phyloP scores from a whole-genome alignment of 1,140 invertebrate genomes.

The Drosophila arawakana region DNA sequence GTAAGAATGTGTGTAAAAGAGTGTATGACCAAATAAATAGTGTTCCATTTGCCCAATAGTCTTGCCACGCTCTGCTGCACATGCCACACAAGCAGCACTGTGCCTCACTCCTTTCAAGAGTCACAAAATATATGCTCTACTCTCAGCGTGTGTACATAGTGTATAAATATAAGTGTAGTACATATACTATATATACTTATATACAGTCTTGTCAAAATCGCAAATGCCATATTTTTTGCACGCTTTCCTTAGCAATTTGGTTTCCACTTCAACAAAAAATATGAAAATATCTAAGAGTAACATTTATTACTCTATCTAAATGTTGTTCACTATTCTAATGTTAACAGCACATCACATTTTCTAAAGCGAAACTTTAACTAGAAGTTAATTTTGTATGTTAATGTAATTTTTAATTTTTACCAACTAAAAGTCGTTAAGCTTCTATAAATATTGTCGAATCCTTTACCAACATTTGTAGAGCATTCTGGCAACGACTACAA shows the following conservation, averaged over 20 bases:
- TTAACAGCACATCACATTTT: too few relatives aligned
- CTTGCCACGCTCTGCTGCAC: slow-evolving; percentile 72
- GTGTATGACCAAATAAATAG: slow-evolving; percentile 65
- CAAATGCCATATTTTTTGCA: slow-evolving; percentile 70
- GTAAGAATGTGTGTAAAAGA: background rate
- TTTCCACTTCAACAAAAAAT: slow-evolving; percentile 1
- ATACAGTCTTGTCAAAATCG: slow-evolving; percentile 55
- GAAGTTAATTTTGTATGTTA: too few relatives aligned
- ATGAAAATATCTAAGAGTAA: background rate
- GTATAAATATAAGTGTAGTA: slow-evolving; percentile 5
- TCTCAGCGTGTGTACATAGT: slow-evolving; percentile 41
- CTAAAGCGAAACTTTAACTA: background rate
- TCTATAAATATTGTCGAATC: background rate
- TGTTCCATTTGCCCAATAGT: slow-evolving; percentile 55
- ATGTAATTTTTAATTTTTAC: too few relatives aligned
- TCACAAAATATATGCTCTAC: slow-evolving; percentile 72
- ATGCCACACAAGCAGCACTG: slow-evolving; percentile 44
- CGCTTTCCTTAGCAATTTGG: slow-evolving; percentile 56
- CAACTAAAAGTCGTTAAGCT: background rate
- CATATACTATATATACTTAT: slow-evolving; percentile 17
- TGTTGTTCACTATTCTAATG: background rate
- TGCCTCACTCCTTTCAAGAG: slow-evolving; percentile 40
- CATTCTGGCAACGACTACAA: background rate
- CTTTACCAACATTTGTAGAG: background rate
- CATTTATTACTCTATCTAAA: slow-evolving; percentile 9